Percentiles rank a stretch among this genome's conserved stretches.
These are phyloP conservation scores for Leptonema lineaticorne DNA, from an alignment of 1,140 invertebrate genomes.

Conservation along the genomic window DNA sequence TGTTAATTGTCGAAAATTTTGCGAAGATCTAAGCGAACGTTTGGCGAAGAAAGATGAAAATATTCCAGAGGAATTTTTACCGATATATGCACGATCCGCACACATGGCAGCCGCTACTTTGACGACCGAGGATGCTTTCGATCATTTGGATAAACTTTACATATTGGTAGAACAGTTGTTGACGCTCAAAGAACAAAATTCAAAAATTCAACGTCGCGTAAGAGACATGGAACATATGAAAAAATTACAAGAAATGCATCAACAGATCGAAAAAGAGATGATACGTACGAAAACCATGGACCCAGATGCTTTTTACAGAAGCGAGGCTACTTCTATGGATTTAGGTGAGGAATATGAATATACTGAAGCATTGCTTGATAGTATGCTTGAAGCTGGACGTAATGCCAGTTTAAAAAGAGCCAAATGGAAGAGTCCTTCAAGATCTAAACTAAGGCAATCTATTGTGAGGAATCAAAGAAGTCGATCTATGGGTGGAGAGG, in stretches of 20 bases:
- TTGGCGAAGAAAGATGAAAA: slow-evolving; percentile 25
- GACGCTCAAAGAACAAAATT: slow-evolving; percentile 69
- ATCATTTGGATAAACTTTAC: slow-evolving; percentile 75
- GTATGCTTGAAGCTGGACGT: slow-evolving; percentile 52
- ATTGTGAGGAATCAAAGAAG: slow-evolving; percentile 53
- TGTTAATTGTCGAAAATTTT: slow-evolving; percentile 29
- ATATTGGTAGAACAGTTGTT: slow-evolving; percentile 74
- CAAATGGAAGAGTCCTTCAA: slow-evolving; percentile 51
- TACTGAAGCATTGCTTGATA: slow-evolving; percentile 60
- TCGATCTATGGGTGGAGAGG: slow-evolving; percentile 54
- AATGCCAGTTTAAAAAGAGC: slow-evolving; percentile 51
- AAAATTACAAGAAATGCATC: slow-evolving; percentile 62
- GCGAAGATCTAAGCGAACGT: slow-evolving; percentile 29
- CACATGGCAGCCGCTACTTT: slow-evolving; percentile 53
- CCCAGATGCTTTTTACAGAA: slow-evolving; percentile 49
- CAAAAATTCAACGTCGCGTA: slow-evolving; percentile 65
- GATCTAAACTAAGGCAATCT: slow-evolving; percentile 52
- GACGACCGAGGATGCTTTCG: slow-evolving; percentile 62
- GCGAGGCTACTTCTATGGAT: slow-evolving; percentile 54
- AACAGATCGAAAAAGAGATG: slow-evolving; percentile 52
- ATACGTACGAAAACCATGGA: slow-evolving; percentile 47
- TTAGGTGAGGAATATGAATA: slow-evolving; percentile 59
- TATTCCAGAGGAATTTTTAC: slow-evolving; percentile 37
- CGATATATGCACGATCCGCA: slow-evolving; percentile 47
- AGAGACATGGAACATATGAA: slow-evolving; percentile 73